Evolutionary conservation across 2,113 vertebrate species (phyloP).

Genomic region (Prietella phreatophila): DNA sequence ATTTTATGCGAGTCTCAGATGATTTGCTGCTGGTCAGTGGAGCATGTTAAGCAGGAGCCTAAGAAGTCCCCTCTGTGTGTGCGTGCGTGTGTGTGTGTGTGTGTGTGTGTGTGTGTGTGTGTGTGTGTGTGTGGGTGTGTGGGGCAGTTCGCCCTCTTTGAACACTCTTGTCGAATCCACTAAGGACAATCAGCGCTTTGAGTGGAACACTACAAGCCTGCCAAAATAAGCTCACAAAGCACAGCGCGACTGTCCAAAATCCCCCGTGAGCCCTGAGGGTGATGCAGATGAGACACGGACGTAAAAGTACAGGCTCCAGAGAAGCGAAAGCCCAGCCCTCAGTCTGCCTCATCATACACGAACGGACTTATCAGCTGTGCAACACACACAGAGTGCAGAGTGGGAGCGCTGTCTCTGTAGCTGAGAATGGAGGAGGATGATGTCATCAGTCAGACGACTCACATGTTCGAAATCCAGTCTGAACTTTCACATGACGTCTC

Average conservation of each 20-base stretch:
- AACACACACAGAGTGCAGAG: background rate
- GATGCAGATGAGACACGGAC: background rate
- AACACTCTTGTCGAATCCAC: slow-evolving; percentile 42
- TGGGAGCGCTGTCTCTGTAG: background rate
- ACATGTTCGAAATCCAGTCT: slow-evolving; percentile 31
- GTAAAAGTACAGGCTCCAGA: background rate
- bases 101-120: slow-evolving; percentile 27
- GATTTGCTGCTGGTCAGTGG: slow-evolving; percentile 28
- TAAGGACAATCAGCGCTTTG: slow-evolving; percentile 48
- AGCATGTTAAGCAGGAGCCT: slow-evolving; percentile 30
- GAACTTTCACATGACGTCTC: slow-evolving; percentile 20
- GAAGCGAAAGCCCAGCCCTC: background rate
- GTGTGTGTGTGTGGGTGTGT: slow-evolving; percentile 15
- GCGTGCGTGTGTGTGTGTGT: slow-evolving; percentile 6
- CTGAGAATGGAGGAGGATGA: background rate
- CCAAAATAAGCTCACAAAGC: slow-evolving; percentile 53
- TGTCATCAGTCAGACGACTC: slow-evolving; percentile 43
- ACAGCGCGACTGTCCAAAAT: slow-evolving; percentile 21
- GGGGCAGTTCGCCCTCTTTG: slow-evolving; percentile 36
- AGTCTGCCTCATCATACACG: background rate
- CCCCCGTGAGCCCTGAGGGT: slow-evolving; percentile 25
- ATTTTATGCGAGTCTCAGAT: slow-evolving; percentile 33
- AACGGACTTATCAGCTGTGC: background rate
- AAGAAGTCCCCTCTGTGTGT: slow-evolving; percentile 22
- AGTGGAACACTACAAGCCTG: slow-evolving; percentile 42